phyloP scores from a whole-genome alignment of 2,888 invertebrate species.

The Leucania comma region DNA sequence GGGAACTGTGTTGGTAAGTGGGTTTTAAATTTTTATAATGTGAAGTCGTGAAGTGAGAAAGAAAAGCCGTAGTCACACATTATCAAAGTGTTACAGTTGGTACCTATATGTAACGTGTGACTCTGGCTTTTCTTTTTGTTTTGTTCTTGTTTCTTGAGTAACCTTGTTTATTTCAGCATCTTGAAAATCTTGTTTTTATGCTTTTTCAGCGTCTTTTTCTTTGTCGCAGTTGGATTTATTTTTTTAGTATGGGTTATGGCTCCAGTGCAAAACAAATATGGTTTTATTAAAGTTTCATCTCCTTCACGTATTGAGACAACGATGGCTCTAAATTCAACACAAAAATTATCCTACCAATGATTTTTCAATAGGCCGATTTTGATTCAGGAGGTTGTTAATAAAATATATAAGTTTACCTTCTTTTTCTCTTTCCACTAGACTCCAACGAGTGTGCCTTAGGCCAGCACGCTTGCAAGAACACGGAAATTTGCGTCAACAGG shows the following conservation, averaged over 20 bases:
- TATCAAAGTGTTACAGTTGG: too few relatives aligned
- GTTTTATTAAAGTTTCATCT: background rate
- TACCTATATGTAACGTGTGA: too few relatives aligned
- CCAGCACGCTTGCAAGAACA: conserved; percentile 71
- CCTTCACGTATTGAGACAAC: background rate
- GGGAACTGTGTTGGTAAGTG: conserved; percentile 91
- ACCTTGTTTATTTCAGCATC: too few relatives aligned
- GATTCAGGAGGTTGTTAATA: background rate
- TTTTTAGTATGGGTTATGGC: too few relatives aligned
- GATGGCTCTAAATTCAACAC: background rate
- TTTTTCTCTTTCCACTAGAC: conserved; percentile 88
- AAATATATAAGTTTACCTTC: background rate
- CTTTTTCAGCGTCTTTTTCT: too few relatives aligned
- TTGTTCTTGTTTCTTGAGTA: too few relatives aligned
- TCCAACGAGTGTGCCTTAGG: conserved; percentile 93
- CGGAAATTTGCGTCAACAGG: conserved; percentile 72
- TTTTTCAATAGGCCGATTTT: background rate
- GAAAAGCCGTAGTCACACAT: too few relatives aligned
- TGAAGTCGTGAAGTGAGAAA: too few relatives aligned
- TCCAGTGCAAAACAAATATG: background rate
- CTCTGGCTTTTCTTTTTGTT: too few relatives aligned
- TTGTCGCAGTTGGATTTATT: too few relatives aligned
- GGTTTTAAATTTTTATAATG: background rate
- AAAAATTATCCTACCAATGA: background rate
- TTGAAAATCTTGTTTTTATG: too few relatives aligned